Percentiles rank a stretch among this genome's conserved stretches.
Evolutionary conservation across 1,140 invertebrate species (phyloP).

Genomic region (Cydia strobilella): DNA sequence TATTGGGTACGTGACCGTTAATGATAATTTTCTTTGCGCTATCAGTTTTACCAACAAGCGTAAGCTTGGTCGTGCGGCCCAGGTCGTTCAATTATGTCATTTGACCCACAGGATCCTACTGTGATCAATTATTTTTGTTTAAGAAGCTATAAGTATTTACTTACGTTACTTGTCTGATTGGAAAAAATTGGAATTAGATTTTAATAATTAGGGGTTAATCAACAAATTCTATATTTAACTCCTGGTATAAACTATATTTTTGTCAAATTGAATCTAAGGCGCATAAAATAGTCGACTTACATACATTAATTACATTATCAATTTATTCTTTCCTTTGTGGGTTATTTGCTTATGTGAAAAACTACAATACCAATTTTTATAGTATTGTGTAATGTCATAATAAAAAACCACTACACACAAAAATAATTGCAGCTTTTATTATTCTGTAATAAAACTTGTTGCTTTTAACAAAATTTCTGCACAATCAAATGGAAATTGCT

Average conservation of each 20-base stretch:
- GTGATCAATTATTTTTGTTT: neutral
- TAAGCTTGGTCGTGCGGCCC: neutral
- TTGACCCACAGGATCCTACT: neutral
- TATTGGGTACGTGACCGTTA: slow-evolving; percentile 27
- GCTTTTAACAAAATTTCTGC: neutral
- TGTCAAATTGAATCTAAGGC: too few relatives aligned
- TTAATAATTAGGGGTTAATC: neutral
- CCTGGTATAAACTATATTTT: too few relatives aligned
- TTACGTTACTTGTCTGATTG: neutral
- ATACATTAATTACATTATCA: too few relatives aligned
- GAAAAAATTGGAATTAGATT: neutral
- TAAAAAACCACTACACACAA: neutral
- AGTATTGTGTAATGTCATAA: too few relatives aligned
- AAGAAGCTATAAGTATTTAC: neutral
- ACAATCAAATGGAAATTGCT: neutral
- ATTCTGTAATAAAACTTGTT: too few relatives aligned
- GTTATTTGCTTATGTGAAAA: too few relatives aligned
- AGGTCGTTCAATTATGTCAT: neutral
- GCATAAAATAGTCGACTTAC: too few relatives aligned
- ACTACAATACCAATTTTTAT: too few relatives aligned
- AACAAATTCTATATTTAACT: neutral
- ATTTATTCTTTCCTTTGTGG: too few relatives aligned
- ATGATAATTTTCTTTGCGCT: slow-evolving; percentile 23
- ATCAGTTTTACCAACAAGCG: neutral
- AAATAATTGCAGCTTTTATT: neutral